These are phyloP conservation scores for Meloidogyne chitwoodi DNA, from an alignment of 1,140 invertebrate species.

Conservation along the genomic window DNA sequence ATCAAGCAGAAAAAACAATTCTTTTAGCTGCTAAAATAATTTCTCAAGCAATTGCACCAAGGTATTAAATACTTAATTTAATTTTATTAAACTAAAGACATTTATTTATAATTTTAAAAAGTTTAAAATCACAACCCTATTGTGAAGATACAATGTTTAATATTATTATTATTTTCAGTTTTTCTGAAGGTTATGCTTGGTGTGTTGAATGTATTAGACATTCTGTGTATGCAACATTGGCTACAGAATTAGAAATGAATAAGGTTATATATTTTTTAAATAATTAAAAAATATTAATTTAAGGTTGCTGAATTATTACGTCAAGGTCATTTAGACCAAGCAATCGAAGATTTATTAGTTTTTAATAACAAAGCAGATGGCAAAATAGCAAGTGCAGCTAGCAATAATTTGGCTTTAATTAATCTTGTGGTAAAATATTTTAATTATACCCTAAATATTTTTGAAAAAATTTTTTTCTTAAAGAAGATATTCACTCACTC, in stretches of 20 bases:
- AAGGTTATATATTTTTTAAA: slow-evolving; percentile 63
- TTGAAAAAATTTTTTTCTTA: too few relatives aligned
- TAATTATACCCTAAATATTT: too few relatives aligned
- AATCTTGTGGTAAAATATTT: slow-evolving; percentile 71
- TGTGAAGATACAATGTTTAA: too few relatives aligned
- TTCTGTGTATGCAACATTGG: slow-evolving; percentile 73
- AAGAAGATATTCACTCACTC: background rate
- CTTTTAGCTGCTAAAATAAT: slow-evolving; percentile 86
- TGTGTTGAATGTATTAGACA: slow-evolving; percentile 69
- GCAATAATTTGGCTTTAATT: slow-evolving; percentile 85
- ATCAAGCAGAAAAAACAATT: slow-evolving; percentile 78
- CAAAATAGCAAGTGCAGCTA: slow-evolving; percentile 76
- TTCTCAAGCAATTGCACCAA: slow-evolving; percentile 71
- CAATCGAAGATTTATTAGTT: slow-evolving; percentile 79
- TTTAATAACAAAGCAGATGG: slow-evolving; percentile 80
- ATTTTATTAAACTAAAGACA: background rate
- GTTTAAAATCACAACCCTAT: too few relatives aligned
- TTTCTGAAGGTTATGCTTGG: slow-evolving; percentile 72
- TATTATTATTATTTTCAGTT: slow-evolving; percentile 70
- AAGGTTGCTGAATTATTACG: slow-evolving; percentile 77
- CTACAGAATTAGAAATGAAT: slow-evolving; percentile 85
- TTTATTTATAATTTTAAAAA: background rate
- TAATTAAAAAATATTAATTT: background rate
- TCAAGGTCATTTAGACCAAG: slow-evolving; percentile 74
- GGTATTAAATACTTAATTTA: slow-evolving; percentile 27